Base-by-base conservation (phyloP, 2,797 vertebrate genomes). In the Alfaro cultratus region DNA sequence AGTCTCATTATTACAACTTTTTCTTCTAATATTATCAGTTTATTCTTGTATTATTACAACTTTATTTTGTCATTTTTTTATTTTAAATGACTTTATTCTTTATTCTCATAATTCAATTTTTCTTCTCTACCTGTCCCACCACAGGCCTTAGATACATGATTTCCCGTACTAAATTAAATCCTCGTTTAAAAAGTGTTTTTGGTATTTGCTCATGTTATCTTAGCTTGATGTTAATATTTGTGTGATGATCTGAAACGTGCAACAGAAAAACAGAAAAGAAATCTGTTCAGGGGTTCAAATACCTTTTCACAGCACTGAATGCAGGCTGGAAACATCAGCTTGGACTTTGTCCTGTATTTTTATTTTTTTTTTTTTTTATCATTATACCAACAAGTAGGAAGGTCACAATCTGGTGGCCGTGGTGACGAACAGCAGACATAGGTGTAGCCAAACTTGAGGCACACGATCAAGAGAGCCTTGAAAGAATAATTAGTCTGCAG, bases 401-500 rank as follows among this genome's bases (percentile, higher is more conserved):
- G 31, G 3, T 31, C n/a, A 39, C 21, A 5, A 16, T 21, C 12
- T 49, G 18, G 34, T 64, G 15, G 57, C 81, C 71, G 4, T 26
- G 29, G 43, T 76, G 60, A 85, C 55, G 77, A 60, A 78, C 79
- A 64, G 6, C 67, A 51, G 77, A 55, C 80, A 83, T 77, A 85
- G 87, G 85, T 36, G 85, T 73, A 73, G 47, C 84, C 81, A 60
- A 77, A 78, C 71, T 49, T 74, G 80, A 83, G 77, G 41, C 46
- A 73, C 53, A 67, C 67, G 73, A 85, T 74, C 55, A 31, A 78
- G 83, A 53, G 39, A 83, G 64, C 89, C 78, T 81, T 88, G 83
- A 86, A 80, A 88, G 80, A 84, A 78, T 4, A 79, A 91, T 92
- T 87, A 80, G 73, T 73, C 68, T 34, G 79, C 78, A 93, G 92